Evolutionary conservation across 2,888 invertebrate species (phyloP).

Genomic region (Xestia c-nigrum): DNA sequence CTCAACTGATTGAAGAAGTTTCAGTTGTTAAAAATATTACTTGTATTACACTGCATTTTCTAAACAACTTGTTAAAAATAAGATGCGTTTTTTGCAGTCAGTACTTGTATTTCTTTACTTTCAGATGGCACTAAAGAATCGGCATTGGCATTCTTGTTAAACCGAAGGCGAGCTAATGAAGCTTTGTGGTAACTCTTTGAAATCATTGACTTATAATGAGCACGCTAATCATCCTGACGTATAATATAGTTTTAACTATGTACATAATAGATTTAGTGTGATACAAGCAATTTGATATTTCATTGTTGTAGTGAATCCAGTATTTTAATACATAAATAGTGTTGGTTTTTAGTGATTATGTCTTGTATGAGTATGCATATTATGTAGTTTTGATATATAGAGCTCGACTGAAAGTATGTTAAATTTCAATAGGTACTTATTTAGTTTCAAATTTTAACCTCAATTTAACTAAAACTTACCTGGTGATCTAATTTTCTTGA

Average conservation of each 20-base stretch:
- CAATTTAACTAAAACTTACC: not conserved
- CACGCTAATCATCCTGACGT: slow-evolving; percentile 86
- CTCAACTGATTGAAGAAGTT: slow-evolving; percentile 13
- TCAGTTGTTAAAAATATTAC: not conserved
- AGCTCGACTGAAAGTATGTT: slow-evolving; percentile 67
- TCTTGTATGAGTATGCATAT: slow-evolving; percentile 82
- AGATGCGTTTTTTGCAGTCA: slow-evolving; percentile 44
- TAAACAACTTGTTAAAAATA: slow-evolving; percentile 63
- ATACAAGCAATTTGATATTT: slow-evolving; percentile 82
- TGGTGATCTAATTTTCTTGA: not conserved
- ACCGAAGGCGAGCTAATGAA: slow-evolving; percentile 54
- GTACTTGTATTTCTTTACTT: slow-evolving; percentile 74
- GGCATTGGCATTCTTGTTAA: slow-evolving; percentile 63
- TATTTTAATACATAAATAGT: slow-evolving; percentile 83
- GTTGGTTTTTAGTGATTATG: slow-evolving; percentile 80
- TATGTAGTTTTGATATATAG: slow-evolving; percentile 79
- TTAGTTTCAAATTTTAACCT: not conserved
- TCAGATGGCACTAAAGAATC: slow-evolving; percentile 79
- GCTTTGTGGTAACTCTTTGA: slow-evolving; percentile 67
- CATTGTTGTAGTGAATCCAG: slow-evolving; percentile 85
- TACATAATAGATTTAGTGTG: slow-evolving; percentile 84
- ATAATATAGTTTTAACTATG: slow-evolving; percentile 79
- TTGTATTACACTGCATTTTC: slow-evolving; percentile 51
- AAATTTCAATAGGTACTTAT: slow-evolving; percentile 56
- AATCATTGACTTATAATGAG: slow-evolving; percentile 85